Conservation (phyloP, 2,888 invertebrate genomes). For the Boloria selene region DNA sequence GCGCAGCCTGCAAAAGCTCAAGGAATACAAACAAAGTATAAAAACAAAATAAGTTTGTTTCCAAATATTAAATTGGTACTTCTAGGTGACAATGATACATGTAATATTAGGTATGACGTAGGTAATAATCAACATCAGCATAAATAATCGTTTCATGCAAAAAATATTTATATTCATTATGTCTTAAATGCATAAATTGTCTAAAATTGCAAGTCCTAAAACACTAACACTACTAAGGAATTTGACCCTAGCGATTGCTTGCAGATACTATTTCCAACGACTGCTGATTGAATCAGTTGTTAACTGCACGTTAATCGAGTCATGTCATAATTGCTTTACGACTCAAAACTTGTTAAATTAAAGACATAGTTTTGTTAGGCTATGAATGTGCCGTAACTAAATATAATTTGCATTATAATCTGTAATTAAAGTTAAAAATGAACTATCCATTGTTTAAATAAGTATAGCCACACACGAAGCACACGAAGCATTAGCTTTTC, state of each 20-base stretch:
- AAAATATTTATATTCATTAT: not conserved
- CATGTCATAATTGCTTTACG: constrained; percentile 18
- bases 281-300: not conserved
- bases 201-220: not conserved
- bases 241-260: not conserved
- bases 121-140: no score
- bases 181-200: no score
- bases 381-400: not conserved
- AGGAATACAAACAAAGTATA: no score
- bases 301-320: constrained; percentile 4
- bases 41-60: no score
- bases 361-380: constrained; percentile 3
- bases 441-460: constrained; percentile 7
- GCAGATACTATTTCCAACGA: not conserved
- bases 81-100: no score
- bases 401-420: constrained; percentile 5
- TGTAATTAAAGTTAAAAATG: constrained; percentile 10
- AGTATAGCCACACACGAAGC: constrained; percentile 22
- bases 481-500: constrained; percentile 16
- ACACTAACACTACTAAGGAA: not conserved
- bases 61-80: no score
- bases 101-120: no score
- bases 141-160: not conserved
- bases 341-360: constrained; percentile 3
- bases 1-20: no score